These are phyloP conservation scores for Corella eumyota DNA, from an alignment of 23 tunicate species.

Conservation along the genomic window DNA sequence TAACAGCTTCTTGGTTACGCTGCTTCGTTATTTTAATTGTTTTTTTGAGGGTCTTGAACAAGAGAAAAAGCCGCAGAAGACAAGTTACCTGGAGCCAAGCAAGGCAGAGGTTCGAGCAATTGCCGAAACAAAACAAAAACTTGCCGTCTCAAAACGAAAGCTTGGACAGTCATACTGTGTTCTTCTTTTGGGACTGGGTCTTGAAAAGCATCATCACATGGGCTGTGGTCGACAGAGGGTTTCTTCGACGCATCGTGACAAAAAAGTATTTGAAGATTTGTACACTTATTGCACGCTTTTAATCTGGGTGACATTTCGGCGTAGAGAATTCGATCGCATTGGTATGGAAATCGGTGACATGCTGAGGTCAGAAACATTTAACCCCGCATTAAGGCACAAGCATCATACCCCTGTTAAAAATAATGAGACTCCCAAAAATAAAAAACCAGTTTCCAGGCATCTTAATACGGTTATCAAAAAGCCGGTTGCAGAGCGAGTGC, in stretches of 20 bases:
- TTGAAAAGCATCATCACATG: slow-evolving; percentile 84
- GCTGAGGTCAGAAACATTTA: slow-evolving; percentile 73
- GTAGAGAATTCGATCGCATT: slow-evolving; percentile 44
- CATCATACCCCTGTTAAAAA: slow-evolving; percentile 7
- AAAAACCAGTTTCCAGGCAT: background rate
- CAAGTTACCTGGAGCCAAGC: slow-evolving; percentile 73
- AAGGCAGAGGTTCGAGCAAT: slow-evolving; percentile 72
- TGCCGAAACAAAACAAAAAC: slow-evolving; percentile 36
- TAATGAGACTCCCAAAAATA: slow-evolving; percentile 12
- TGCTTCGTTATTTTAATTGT: slow-evolving; percentile 55
- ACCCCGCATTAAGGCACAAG: slow-evolving; percentile 42
- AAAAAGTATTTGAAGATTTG: slow-evolving; percentile 70
- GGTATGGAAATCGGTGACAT: slow-evolving; percentile 71
- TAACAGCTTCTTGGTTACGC: slow-evolving; percentile 54
- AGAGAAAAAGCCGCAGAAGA: slow-evolving; percentile 48
- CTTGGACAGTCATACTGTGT: slow-evolving; percentile 79
- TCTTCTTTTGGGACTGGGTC: slow-evolving; percentile 49
- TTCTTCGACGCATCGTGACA: slow-evolving; percentile 76
- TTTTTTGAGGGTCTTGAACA: slow-evolving; percentile 69
- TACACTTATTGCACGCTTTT: slow-evolving; percentile 55
- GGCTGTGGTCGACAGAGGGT: slow-evolving; percentile 80
- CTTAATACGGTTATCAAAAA: slow-evolving; percentile 6
- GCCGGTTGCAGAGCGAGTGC: slow-evolving; percentile 60
- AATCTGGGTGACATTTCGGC: slow-evolving; percentile 58
- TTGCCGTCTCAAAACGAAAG: slow-evolving; percentile 40